phyloP scores from a whole-genome alignment of 2,113 vertebrate genomes.

The Hirundichthys speculiger region DNA sequence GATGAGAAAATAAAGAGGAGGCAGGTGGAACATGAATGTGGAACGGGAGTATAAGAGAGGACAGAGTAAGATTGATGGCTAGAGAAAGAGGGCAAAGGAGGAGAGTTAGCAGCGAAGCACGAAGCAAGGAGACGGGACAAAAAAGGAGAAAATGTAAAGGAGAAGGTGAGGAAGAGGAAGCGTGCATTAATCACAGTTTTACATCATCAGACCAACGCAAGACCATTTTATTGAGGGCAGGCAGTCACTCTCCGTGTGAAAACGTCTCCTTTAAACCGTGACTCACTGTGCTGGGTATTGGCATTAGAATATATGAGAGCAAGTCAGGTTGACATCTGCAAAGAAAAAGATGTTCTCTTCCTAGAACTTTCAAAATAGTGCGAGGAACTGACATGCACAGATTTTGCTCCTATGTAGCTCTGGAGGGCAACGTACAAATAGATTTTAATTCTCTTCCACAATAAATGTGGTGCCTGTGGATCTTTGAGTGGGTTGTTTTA shows the following conservation, averaged over 20 bases:
- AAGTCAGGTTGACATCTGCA: constrained; percentile 56
- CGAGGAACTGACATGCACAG: constrained; percentile 51
- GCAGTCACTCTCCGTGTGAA: constrained; percentile 44
- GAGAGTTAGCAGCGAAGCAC: constrained; percentile 35
- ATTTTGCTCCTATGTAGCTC: constrained; percentile 29
- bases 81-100: constrained; percentile 21
- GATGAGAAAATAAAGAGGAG: constrained; percentile 30
- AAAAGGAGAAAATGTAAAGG: constrained; percentile 29
- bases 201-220: constrained; percentile 63
- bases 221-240: constrained; percentile 63
- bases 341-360: constrained; percentile 50
- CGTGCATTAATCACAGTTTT: constrained; percentile 71
- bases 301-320: constrained; percentile 58
- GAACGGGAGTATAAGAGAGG: constrained; percentile 14
- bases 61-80: constrained; percentile 28
- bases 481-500: constrained; percentile 17
- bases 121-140: constrained; percentile 51
- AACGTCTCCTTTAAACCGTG: constrained; percentile 56
- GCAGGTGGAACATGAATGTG: constrained; percentile 32
- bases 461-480: constrained; percentile 32
- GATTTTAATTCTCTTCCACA: constrained; percentile 43
- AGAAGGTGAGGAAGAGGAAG: constrained; percentile 27
- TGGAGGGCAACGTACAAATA: constrained; percentile 44
- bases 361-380: constrained; percentile 48
- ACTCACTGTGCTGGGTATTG: constrained; percentile 59